Conservation (phyloP, 2,797 vertebrate genomes). For the Paguma larvata region DNA sequence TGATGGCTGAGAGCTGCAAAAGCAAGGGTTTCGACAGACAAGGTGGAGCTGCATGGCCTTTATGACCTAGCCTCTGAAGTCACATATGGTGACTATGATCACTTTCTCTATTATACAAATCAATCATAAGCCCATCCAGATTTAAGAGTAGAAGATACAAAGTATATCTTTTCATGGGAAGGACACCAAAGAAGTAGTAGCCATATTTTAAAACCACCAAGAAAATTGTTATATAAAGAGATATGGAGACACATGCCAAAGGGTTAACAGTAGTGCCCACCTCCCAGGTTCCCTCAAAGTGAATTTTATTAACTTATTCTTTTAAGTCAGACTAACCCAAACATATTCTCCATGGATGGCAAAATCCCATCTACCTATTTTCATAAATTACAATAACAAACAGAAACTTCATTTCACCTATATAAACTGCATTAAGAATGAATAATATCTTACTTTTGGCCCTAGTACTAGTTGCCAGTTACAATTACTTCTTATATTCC, state of each 20-base stretch:
- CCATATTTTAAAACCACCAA: constrained; percentile 29
- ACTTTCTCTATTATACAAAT: constrained; percentile 8
- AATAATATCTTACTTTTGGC: constrained; percentile 35
- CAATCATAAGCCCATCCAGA: background rate
- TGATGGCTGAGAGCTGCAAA: background rate
- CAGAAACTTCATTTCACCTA: constrained; percentile 3
- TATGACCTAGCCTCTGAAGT: background rate
- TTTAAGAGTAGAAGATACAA: background rate
- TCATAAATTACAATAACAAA: background rate
- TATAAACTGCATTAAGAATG: background rate
- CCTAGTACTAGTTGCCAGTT: background rate
- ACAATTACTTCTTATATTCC: background rate
- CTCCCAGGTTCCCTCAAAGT: background rate
- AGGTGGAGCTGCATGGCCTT: background rate
- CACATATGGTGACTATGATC: background rate
- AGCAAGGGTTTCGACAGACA: background rate
- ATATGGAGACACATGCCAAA: background rate
- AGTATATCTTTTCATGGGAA: background rate
- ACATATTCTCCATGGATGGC: background rate
- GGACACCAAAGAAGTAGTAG: background rate
- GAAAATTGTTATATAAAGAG: background rate
- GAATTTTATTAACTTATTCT: constrained; percentile 30
- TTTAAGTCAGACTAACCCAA: constrained; percentile 27
- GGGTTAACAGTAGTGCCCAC: background rate
- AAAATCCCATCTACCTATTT: constrained; percentile 51